Evolutionary conservation across 2,113 vertebrate species (phyloP), one percentile per base, ranked within the genome.

Genomic region (Ceratotherium simum): DNA sequence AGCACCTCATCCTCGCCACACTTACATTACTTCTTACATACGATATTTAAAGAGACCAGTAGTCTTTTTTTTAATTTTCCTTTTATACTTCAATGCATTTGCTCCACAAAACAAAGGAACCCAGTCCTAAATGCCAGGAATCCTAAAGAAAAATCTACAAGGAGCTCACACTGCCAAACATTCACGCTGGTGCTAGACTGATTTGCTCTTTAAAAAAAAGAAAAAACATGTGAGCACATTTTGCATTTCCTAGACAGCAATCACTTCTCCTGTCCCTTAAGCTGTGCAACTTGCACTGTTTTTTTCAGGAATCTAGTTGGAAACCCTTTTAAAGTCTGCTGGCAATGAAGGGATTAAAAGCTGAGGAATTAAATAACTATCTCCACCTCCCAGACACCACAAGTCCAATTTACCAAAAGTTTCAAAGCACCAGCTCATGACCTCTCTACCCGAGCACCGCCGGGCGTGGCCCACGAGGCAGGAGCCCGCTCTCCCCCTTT

Each of bases 221-320:
- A 88, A 93, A 93, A 70, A 84, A n/a, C 93, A 80, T 75, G 75
- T 73, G 96, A 96, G 79, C 90, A 92, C 60, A 85, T 79, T 98
- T 91, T 84, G 85, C 95, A 96, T 98, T 98, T 98, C 98, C 97
- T 97, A 96, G 98, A 98, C 87, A 98, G 97, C 97, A 97, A 62
- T 88, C 88, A 48, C 58, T 69, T 96, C 82, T 25, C 58, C 56
- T 31, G 78, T 86, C 67, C 96, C 96, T 97, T 17, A 90, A 54
- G 36, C 65, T 62, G 48, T 92, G 54, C 79, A 91, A 94, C 87
- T 67, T 69, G 33, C 60, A 80, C 78, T 90, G 70, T 64, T 94
- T 95, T 97, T 94, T 94, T 64, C 92, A 69, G 65, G 13, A 93
- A 93, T 88, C 79, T 62, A 64, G 85, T 33, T 93, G 73, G 67